These are phyloP conservation scores for Schizaphis graminum DNA, from an alignment of 2,888 invertebrate species.

Conservation along the genomic window DNA sequence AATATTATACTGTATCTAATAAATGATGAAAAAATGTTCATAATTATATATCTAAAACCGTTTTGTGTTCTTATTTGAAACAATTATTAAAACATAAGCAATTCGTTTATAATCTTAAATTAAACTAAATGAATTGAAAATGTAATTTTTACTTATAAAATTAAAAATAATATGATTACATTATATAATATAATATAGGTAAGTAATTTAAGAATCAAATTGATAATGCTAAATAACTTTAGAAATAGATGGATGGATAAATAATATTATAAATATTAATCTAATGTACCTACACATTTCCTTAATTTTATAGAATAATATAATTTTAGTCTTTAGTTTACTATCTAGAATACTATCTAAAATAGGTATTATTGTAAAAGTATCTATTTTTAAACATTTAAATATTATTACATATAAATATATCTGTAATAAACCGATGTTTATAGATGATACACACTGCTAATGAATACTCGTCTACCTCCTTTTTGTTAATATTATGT, in stretches of 20 bases:
- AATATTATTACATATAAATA: background rate
- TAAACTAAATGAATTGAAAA: background rate
- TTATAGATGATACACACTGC: too few relatives aligned
- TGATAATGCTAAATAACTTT: background rate
- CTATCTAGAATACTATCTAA: background rate
- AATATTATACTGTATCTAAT: background rate
- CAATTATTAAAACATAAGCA: background rate
- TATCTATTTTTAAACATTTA: background rate
- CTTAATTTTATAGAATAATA: background rate
- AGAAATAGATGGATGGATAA: background rate
- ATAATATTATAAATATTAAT: background rate
- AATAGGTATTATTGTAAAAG: background rate
- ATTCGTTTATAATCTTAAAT: background rate
- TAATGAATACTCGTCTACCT: too few relatives aligned
- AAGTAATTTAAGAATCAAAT: background rate
- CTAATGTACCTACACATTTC: background rate
- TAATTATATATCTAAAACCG: background rate
- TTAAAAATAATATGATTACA: background rate
- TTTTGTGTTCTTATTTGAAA: background rate
- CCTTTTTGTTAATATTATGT: too few relatives aligned
- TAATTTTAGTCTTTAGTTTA: background rate
- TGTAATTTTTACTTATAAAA: background rate
- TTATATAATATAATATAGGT: background rate
- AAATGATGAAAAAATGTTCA: background rate
- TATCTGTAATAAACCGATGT: background rate